These are phyloP conservation scores for Drosophila quinaria DNA, from an alignment of 2,888 invertebrate genomes.

Conservation along the genomic window DNA sequence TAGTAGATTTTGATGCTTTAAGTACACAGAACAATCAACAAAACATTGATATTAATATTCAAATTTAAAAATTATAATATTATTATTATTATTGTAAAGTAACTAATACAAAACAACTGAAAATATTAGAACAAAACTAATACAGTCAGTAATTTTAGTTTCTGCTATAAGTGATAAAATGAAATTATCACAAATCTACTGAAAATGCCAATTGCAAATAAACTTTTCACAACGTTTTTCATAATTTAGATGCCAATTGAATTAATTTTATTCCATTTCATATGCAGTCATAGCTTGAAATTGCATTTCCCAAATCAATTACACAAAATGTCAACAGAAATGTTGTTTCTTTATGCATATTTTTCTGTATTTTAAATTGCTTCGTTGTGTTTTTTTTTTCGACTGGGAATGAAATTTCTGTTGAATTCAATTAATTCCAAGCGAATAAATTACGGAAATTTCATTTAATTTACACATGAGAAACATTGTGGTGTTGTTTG, in stretches of 20 bases:
- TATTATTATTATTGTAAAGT: too few relatives aligned
- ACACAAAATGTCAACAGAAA: constrained; percentile 40
- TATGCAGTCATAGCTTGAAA: constrained; percentile 34
- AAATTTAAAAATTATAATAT: too few relatives aligned
- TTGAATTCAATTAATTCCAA: constrained; percentile 56
- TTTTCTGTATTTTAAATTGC: constrained; percentile 5
- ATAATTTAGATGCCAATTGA: constrained; percentile 11
- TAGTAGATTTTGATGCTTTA: too few relatives aligned
- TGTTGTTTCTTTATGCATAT: neutral
- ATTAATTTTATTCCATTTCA: constrained; percentile 3
- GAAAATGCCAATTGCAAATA: neutral
- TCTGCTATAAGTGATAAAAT: neutral
- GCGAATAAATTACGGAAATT: constrained; percentile 57
- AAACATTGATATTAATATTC: too few relatives aligned
- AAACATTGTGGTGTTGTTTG: constrained; percentile 56
- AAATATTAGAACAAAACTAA: too few relatives aligned
- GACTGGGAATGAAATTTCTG: constrained; percentile 41
- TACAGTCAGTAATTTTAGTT: neutral
- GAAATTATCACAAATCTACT: neutral
- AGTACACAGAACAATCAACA: too few relatives aligned
- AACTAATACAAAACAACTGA: too few relatives aligned
- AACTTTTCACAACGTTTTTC: neutral
- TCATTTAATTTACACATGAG: constrained; percentile 57
- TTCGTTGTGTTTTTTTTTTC: neutral
- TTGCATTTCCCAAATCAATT: constrained; percentile 50